Percentiles rank a stretch among this genome's conserved stretches.
phyloP scores from a whole-genome alignment of 2,113 vertebrate genomes.

The Pantherophis guttatus region DNA sequence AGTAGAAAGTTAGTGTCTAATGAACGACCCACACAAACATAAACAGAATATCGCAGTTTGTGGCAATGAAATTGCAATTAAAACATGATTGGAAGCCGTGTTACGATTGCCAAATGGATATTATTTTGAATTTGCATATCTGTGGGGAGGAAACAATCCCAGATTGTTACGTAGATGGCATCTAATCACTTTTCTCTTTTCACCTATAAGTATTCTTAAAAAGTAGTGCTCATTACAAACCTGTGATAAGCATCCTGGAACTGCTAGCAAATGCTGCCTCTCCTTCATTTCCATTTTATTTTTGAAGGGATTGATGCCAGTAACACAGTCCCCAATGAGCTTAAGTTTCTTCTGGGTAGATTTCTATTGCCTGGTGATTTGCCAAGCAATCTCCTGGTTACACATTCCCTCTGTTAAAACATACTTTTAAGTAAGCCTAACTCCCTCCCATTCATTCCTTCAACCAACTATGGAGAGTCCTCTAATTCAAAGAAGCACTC shows the following conservation, averaged over 20 bases:
- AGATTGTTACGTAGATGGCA: not conserved
- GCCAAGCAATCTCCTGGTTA: not conserved
- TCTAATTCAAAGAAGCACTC: conserved; percentile 12
- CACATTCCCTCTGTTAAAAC: conserved; percentile 23
- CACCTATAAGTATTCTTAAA: not conserved
- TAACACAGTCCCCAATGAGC: not conserved
- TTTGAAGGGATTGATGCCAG: not conserved
- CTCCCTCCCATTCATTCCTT: not conserved
- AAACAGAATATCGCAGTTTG: not conserved
- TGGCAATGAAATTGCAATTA: not conserved
- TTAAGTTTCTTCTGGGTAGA: not conserved
- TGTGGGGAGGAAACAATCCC: not conserved
- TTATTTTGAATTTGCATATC: not conserved
- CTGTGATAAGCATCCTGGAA: not conserved
- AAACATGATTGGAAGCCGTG: not conserved
- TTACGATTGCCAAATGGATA: not conserved
- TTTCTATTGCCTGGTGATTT: conserved; percentile 10
- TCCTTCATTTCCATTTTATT: conserved; percentile 1
- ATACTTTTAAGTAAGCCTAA: not conserved
- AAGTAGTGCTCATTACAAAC: not conserved
- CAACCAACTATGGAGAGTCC: not conserved
- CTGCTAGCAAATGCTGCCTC: conserved; percentile 8
- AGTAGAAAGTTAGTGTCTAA: not conserved
- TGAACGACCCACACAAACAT: not conserved
- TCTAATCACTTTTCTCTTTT: not conserved